Conservation (phyloP, 2,888 invertebrate genomes). For the Encarsia formosa region DNA sequence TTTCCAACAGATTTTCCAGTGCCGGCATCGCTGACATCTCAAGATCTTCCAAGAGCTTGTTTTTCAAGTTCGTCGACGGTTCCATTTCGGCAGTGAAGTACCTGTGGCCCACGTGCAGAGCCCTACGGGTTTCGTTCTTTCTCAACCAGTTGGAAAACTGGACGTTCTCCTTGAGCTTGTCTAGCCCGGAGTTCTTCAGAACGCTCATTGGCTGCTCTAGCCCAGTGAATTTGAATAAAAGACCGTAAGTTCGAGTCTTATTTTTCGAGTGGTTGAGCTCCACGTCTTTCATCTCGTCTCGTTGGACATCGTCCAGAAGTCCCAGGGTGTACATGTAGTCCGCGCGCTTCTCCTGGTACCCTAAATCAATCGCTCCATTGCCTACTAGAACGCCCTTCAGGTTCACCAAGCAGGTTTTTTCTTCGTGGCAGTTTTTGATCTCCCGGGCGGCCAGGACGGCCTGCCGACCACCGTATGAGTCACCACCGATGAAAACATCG, state of each 20-base stretch:
- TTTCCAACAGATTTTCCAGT: slow-evolving; percentile 63
- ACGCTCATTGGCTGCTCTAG: too few species aligned
- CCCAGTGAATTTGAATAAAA: too few species aligned
- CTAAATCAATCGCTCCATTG: slow-evolving; percentile 72
- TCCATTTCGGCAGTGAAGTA: slow-evolving; percentile 64
- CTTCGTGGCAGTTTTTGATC: slow-evolving; percentile 64
- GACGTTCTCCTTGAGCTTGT: too few species aligned
- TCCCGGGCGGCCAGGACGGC: slow-evolving; percentile 72
- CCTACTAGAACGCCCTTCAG: slow-evolving; percentile 69
- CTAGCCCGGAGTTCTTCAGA: too few species aligned
- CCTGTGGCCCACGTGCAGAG: slow-evolving; percentile 80
- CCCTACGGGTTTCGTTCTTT: slow-evolving; percentile 59
- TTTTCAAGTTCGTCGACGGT: slow-evolving; percentile 61
- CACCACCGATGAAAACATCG: slow-evolving; percentile 79
- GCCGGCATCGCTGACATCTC: slow-evolving; percentile 74
- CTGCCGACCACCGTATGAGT: slow-evolving; percentile 79
- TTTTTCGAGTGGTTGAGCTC: too few species aligned
- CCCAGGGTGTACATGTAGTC: slow-evolving; percentile 77
- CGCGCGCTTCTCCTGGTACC: slow-evolving; percentile 67
- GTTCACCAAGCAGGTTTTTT: slow-evolving; percentile 61
- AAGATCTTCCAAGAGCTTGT: slow-evolving; percentile 66
- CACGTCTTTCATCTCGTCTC: too few species aligned
- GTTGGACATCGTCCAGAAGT: slow-evolving; percentile 42
- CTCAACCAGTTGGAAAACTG: too few species aligned
- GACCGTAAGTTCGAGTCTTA: too few species aligned